phyloP scores from a whole-genome alignment of 53 echinoderm and acorn worm species.

The Patiria pectinifera region DNA sequence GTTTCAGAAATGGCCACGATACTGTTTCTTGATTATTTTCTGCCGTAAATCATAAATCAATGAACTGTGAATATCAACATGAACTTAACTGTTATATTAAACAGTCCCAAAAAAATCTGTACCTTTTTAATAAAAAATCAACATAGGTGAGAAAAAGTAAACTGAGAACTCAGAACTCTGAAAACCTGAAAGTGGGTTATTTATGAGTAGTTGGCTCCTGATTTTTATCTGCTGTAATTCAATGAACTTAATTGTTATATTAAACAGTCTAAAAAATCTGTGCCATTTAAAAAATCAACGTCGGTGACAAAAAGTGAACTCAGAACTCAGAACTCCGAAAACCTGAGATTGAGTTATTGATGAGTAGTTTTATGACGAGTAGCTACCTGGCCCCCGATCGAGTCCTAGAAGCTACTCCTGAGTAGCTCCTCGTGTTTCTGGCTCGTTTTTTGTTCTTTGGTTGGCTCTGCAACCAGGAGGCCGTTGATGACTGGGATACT shows the following conservation, averaged over 20 bases:
- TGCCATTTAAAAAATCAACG: not conserved
- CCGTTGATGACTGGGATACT: slow-evolving; percentile 70
- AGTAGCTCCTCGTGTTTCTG: slow-evolving; percentile 68
- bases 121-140: not conserved
- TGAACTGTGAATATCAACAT: slow-evolving; percentile 14
- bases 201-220: not conserved
- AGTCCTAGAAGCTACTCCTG: slow-evolving; percentile 42
- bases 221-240: not conserved
- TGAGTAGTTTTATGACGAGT: not conserved
- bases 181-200: not conserved
- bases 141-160: not conserved
- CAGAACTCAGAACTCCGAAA: slow-evolving; percentile 3
- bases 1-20: too few species aligned
- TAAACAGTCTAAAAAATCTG: not conserved
- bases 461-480: slow-evolving; percentile 91
- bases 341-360: not conserved
- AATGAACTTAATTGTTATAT: not conserved
- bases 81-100: not conserved
- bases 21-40: too few species aligned
- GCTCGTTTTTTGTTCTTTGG: slow-evolving; percentile 53
- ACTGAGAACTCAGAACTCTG: slow-evolving; percentile 1
- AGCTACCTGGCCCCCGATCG: slow-evolving; percentile 50
- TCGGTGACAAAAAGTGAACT: not conserved
- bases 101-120: not conserved
- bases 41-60: not conserved